Conservation (phyloP, 2,113 vertebrate species). For the Ictidomys tridecemlineatus region DNA sequence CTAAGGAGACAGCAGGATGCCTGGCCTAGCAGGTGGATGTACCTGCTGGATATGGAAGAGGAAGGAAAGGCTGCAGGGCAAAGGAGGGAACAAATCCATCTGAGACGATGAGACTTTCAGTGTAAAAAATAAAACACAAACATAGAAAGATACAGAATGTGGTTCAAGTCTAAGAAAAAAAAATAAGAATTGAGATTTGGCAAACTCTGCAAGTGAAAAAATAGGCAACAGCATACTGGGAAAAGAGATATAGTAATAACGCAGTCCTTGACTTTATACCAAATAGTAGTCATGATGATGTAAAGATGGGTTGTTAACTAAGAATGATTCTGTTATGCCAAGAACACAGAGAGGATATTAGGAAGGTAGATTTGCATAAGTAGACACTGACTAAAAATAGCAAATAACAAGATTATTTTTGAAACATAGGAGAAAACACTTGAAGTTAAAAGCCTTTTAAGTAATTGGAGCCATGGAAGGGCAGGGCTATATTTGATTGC, state of each 20-base stretch:
- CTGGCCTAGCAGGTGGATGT: not conserved
- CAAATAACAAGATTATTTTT: not conserved
- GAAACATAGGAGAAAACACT: not conserved
- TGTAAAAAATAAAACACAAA: not conserved
- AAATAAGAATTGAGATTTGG: not conserved
- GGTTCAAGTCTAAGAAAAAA: not conserved
- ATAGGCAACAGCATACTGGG: not conserved
- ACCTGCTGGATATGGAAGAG: not conserved
- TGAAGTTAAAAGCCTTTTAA: slow-evolving; percentile 8
- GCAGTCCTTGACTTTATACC: not conserved
- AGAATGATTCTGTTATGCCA: not conserved
- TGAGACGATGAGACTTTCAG: not conserved
- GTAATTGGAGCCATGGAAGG: not conserved
- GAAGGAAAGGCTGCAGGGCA: not conserved
- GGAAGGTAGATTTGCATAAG: not conserved
- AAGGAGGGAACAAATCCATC: not conserved
- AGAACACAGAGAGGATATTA: not conserved
- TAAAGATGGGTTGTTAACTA: slow-evolving; percentile 1
- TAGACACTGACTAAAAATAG: not conserved
- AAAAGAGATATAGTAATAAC: not conserved
- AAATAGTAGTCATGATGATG: not conserved
- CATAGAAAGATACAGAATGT: not conserved
- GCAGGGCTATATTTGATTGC: not conserved
- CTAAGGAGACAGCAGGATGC: not conserved
- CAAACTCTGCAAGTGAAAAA: not conserved